A percentile compares a stretch with the other conserved stretches of the same genome.
Conservation (phyloP, 2,888 invertebrate species). For the Bombylius major region DNA sequence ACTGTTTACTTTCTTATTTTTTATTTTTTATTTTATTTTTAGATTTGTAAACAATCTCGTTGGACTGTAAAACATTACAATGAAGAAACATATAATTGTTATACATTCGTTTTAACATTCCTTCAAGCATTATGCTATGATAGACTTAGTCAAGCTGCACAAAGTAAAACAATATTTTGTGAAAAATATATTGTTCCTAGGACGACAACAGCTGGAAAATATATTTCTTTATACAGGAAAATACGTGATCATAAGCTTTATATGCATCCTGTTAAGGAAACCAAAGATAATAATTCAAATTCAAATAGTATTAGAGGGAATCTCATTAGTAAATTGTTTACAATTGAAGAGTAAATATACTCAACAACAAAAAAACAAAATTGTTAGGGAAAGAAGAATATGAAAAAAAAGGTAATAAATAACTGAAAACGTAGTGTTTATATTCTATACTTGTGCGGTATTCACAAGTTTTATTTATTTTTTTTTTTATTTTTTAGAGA, state of each 20-base stretch:
- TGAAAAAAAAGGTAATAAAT: too few species aligned
- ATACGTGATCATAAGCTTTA: slow-evolving; percentile 44
- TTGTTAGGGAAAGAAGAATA: too few species aligned
- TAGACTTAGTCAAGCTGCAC: slow-evolving; percentile 54
- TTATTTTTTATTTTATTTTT: slow-evolving; percentile 14
- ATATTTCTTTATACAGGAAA: slow-evolving; percentile 68
- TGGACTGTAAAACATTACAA: slow-evolving; percentile 62
- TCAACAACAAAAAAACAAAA: too few species aligned
- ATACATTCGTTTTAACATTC: slow-evolving; percentile 73
- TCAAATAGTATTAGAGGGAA: neutral
- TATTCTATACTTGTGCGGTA: too few species aligned
- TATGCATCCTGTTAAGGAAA: slow-evolving; percentile 33
- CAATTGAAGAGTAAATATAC: slow-evolving; percentile 10
- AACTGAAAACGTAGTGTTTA: too few species aligned
- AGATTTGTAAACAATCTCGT: slow-evolving; percentile 43
- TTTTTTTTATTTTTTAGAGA: too few species aligned
- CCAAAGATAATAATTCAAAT: neutral
- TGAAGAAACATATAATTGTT: slow-evolving; percentile 70
- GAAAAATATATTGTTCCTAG: slow-evolving; percentile 69
- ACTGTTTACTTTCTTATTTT: neutral
- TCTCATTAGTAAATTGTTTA: slow-evolving; percentile 9
- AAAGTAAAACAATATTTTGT: slow-evolving; percentile 55
- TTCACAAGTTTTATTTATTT: too few species aligned
- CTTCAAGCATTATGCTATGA: slow-evolving; percentile 58
- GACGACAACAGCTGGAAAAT: slow-evolving; percentile 72